phyloP scores from a whole-genome alignment of 2,888 invertebrate species.

The Sympetrum striolatum region DNA sequence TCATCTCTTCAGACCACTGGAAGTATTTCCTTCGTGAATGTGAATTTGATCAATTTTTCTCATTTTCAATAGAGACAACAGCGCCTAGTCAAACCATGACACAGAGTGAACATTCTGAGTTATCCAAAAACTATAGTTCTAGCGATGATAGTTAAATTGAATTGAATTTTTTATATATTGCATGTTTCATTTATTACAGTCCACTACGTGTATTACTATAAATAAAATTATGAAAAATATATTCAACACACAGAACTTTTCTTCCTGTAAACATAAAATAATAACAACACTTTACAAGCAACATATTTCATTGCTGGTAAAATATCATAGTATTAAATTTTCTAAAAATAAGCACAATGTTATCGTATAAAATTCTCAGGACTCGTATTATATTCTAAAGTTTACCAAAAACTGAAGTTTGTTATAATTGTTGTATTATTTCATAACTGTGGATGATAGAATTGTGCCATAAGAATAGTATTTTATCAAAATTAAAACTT shows the following conservation, averaged over 20 bases:
- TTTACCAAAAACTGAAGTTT: no score
- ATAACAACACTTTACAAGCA: not conserved
- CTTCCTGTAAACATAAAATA: not conserved
- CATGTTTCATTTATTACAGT: not conserved
- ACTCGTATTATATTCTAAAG: no score
- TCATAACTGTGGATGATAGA: no score
- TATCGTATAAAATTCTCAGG: no score
- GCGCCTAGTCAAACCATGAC: not conserved
- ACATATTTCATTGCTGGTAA: not conserved
- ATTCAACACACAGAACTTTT: conserved; percentile 13
- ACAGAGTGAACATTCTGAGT: not conserved
- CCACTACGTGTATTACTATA: not conserved
- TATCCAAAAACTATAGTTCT: not conserved
- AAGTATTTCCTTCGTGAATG: not conserved
- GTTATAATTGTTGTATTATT: no score
- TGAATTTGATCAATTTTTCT: not conserved
- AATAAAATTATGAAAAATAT: conserved; percentile 1
- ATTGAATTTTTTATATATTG: not conserved
- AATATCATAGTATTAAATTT: not conserved
- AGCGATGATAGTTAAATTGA: not conserved
- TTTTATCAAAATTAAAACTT: no score
- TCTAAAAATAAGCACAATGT: no score
- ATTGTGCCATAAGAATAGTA: no score
- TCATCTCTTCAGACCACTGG: not conserved
- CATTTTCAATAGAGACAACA: not conserved